Evolutionary conservation across 2,888 invertebrate genomes (phyloP).

Genomic region (Calameuta idolon): DNA sequence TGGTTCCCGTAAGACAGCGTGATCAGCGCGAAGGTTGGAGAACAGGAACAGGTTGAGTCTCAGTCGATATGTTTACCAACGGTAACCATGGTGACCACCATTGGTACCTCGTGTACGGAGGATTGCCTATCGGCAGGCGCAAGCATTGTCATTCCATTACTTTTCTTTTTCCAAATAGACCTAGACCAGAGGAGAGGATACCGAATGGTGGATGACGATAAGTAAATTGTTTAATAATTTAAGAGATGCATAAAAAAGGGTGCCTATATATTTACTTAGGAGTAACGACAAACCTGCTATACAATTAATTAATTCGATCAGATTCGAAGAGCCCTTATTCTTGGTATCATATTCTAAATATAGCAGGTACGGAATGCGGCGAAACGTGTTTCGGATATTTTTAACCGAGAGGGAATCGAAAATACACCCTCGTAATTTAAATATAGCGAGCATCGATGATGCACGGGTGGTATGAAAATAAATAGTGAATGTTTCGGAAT

Average conservation of each 20-base stretch:
- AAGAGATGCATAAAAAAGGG: neutral
- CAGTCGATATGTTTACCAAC: slow-evolving; percentile 42
- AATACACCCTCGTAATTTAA: slow-evolving; percentile 49
- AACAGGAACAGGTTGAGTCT: neutral
- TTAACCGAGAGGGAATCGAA: slow-evolving; percentile 44
- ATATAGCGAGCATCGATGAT: slow-evolving; percentile 39
- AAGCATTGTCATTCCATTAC: neutral
- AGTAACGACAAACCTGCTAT: too few relatives aligned
- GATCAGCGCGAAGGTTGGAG: neutral
- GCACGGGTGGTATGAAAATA: slow-evolving; percentile 34
- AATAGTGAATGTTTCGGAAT: neutral
- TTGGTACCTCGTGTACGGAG: neutral
- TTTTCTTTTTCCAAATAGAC: neutral
- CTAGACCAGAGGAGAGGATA: neutral
- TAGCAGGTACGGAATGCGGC: slow-evolving; percentile 45
- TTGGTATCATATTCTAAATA: neutral
- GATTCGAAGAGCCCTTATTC: neutral
- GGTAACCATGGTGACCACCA: slow-evolving; percentile 56
- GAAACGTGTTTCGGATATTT: slow-evolving; percentile 46
- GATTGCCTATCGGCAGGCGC: neutral
- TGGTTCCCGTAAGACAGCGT: neutral
- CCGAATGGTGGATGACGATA: neutral
- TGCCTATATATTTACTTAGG: neutral
- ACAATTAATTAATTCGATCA: neutral
- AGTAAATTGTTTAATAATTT: neutral